Percentiles rank a stretch among this genome's conserved stretches.
These are phyloP conservation scores for Acrocephalus arundinaceus DNA, from an alignment of 2,113 vertebrate genomes.

Conservation along the genomic window DNA sequence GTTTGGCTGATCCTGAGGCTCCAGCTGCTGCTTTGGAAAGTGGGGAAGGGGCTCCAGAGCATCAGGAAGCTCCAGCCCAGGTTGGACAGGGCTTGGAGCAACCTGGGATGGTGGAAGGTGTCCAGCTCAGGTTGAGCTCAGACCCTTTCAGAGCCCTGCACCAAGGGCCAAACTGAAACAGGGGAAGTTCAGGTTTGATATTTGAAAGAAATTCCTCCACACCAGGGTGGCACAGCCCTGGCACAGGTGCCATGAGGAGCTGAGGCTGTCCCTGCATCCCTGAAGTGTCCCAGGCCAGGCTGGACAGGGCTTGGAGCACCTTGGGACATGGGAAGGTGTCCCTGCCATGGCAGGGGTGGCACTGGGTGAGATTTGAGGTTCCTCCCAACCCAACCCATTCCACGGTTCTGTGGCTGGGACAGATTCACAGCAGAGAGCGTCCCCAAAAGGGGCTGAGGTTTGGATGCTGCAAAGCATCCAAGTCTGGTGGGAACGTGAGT, in stretches of 20 bases:
- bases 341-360: neutral
- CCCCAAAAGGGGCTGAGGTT: neutral
- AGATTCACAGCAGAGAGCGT: neutral
- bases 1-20: neutral
- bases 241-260: too few relatives aligned
- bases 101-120: too few relatives aligned
- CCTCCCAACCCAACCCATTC: neutral
- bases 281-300: too few relatives aligned
- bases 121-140: too few relatives aligned
- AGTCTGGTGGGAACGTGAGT: accelerated
- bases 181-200: too few relatives aligned
- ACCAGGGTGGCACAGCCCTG: too few relatives aligned
- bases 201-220: too few relatives aligned
- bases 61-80: neutral
- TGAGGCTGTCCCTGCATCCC: too few relatives aligned
- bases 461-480: neutral
- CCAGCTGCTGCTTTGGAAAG: neutral
- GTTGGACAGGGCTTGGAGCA: neutral
- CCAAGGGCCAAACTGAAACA: too few relatives aligned
- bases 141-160: too few relatives aligned
- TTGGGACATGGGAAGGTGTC: too few relatives aligned
- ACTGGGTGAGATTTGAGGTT: neutral
- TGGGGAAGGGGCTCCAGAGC: neutral
- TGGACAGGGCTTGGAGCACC: neutral
- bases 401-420: accelerated